phyloP scores from a whole-genome alignment of 2,888 invertebrate genomes.

The Drosophila colorata region DNA sequence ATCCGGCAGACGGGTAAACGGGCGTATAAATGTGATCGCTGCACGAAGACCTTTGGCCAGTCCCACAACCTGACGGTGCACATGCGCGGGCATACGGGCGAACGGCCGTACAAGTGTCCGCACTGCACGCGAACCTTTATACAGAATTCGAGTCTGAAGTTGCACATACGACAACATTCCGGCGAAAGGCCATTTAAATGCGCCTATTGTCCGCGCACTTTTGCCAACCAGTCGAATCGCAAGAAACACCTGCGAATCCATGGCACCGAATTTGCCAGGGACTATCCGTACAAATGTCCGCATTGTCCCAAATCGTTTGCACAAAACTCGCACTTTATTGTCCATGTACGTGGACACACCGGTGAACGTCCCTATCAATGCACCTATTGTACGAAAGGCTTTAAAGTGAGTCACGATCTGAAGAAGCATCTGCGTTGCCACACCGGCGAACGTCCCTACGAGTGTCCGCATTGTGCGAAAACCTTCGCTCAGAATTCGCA shows the following conservation, averaged over 20 bases:
- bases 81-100: conserved; percentile 4
- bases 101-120: conserved; percentile 3
- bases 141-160: neutral
- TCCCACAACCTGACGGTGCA: conserved; percentile 10
- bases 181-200: conserved; percentile 18
- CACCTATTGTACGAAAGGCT: conserved; percentile 12
- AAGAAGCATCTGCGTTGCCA: conserved; percentile 11
- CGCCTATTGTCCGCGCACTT: conserved; percentile 16
- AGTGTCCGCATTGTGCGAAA: conserved; percentile 15
- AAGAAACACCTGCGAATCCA: conserved; percentile 13
- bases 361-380: conserved; percentile 13
- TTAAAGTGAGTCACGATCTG: conserved; percentile 10
- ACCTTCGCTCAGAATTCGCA: conserved; percentile 10
- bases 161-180: conserved; percentile 10
- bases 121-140: neutral
- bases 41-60: neutral
- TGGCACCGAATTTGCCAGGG: neutral
- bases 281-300: conserved; percentile 6
- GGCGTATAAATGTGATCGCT: conserved; percentile 9
- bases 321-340: conserved; percentile 9
- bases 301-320: conserved; percentile 12
- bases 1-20: neutral
- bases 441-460: conserved; percentile 17
- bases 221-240: conserved; percentile 5
- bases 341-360: conserved; percentile 19